Base-by-base conservation (phyloP, 1,140 invertebrate species). In the Dendrolimus kikuchii region DNA sequence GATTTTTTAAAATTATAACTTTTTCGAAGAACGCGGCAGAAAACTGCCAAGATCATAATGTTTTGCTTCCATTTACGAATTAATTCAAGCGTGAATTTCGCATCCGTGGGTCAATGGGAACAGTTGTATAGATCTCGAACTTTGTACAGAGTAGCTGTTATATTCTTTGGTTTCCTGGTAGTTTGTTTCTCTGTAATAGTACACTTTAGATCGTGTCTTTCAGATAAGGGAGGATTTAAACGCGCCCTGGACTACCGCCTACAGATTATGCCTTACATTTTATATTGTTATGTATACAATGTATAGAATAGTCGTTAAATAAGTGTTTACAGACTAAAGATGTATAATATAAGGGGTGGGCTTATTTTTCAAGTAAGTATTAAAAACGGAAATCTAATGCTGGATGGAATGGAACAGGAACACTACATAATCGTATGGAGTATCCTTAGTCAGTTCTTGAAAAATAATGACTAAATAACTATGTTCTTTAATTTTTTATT, bases 41-140 rank as follows among this genome's bases (percentile, higher is more conserved):
- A 45, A 45, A 45, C 23, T 6, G 43, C 43, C n/a, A 45, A n/a
- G 23, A 7, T 9, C 6, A 44, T 62, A 63, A 62, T n/a, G 23
- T 45, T 5, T 45, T 45, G 23, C 44, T 23, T 23, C 23, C 23
- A 23, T 23, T 23, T 23, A 23, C 55, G 72, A 77, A 78, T 79
- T 74, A 81, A 74, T 68, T 79, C 71, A 78, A 50, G 76, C 78
- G 74, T 79, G 60, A 82, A 79, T 78, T 77, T 71, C 51, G 64
- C 65, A 66, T 72, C 64, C 57, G 61, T 68, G 63, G 68, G 65
- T 73, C 66, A 75, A 71, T 74, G 68, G 62, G 73, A 72, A 63
- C 50, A 51, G 53, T 71, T 71, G 66, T 67, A 68, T 75, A 71
- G 61, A 57, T 68, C 66, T 23, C 23, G 23, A 23, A 67, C 63